These are phyloP conservation scores for Setophaga coronata DNA, from an alignment of 2,113 vertebrate genomes.

Conservation along the genomic window DNA sequence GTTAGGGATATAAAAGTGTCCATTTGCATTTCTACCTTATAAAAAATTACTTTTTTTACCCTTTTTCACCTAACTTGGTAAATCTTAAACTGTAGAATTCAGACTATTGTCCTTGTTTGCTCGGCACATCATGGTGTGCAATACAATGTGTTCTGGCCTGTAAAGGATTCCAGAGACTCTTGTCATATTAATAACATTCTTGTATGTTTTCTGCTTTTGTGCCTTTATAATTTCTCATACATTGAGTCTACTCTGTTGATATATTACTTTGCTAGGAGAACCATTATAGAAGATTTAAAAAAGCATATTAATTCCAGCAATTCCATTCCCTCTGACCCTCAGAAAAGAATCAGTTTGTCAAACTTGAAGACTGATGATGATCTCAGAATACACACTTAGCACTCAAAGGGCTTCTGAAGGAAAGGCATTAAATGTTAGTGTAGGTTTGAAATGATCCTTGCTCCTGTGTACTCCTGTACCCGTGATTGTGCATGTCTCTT, in stretches of 20 bases:
- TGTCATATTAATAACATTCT: background rate
- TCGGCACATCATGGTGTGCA: rapidly evolving
- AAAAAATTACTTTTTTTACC: rapidly evolving
- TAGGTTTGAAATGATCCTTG: background rate
- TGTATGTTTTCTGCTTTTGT: background rate
- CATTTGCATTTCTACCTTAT: background rate
- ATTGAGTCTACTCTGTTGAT: background rate
- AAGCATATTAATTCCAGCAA: background rate
- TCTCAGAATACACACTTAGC: background rate
- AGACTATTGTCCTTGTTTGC: background rate
- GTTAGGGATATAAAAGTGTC: background rate
- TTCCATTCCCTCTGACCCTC: background rate
- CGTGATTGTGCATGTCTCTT: background rate
- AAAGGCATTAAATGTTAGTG: background rate
- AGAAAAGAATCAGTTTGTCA: background rate
- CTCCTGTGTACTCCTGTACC: rapidly evolving
- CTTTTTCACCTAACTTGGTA: background rate
- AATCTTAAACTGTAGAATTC: background rate
- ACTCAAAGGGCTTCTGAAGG: background rate
- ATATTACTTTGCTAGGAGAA: background rate
- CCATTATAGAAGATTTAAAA: background rate
- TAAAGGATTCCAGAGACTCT: background rate
- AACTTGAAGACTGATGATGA: background rate
- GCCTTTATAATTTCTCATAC: background rate
- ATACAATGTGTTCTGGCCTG: background rate